A percentile compares a stretch with the other conserved stretches of the same genome.
Evolutionary conservation across 2,797 vertebrate genomes (phyloP).

Genomic region (Anguilla marmorata): DNA sequence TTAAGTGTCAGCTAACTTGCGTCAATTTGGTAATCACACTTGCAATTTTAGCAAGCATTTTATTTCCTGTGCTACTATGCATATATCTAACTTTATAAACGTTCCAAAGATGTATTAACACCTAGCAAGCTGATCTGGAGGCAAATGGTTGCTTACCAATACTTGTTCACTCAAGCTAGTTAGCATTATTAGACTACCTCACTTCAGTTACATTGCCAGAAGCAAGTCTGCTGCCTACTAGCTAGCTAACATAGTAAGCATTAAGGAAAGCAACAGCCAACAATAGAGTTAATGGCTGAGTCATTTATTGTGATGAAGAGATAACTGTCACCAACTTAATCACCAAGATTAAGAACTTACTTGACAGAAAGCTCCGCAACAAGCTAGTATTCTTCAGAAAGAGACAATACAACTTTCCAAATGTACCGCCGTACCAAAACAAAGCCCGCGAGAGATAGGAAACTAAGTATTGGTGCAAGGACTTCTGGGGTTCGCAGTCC

Average conservation of each 20-base stretch:
- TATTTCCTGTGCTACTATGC: no score
- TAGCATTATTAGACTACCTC: background rate
- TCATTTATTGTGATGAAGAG: background rate
- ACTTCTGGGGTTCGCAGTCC: constrained; percentile 60
- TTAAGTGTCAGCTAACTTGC: background rate
- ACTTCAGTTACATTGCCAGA: no score
- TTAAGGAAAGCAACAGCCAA: background rate
- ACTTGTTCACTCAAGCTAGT: background rate
- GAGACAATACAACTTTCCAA: constrained; percentile 56
- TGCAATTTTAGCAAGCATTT: background rate
- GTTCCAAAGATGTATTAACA: background rate
- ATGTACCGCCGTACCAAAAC: constrained; percentile 73
- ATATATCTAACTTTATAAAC: no score
- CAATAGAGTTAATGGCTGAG: background rate
- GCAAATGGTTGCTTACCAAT: background rate
- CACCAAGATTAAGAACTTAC: background rate
- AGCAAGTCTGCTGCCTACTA: background rate
- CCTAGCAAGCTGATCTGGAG: background rate
- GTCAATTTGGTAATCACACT: background rate
- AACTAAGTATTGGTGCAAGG: background rate
- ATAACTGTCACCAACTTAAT: constrained; percentile 20
- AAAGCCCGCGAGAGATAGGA: constrained; percentile 71
- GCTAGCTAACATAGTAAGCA: background rate
- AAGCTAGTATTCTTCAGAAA: constrained; percentile 24
- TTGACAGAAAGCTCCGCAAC: constrained; percentile 20